phyloP scores from a whole-genome alignment of 2,797 vertebrate species.

The Danio albolineatus region DNA sequence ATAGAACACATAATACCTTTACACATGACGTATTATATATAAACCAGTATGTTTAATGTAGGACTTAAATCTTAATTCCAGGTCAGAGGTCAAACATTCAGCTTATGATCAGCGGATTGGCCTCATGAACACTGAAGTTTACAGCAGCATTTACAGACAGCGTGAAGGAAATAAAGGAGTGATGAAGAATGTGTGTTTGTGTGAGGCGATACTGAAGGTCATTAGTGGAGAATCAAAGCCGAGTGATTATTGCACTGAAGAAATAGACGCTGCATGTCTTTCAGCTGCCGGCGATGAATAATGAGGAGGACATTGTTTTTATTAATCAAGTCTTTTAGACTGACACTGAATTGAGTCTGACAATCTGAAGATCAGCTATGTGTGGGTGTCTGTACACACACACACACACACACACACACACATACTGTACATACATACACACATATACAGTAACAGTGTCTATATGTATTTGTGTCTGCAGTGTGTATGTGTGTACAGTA shows the following conservation, averaged over 20 bases:
- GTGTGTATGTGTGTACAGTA: too few relatives aligned
- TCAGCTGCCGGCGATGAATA: background rate
- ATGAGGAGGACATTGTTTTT: background rate
- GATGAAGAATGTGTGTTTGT: background rate
- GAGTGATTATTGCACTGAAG: background rate
- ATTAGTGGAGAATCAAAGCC: background rate
- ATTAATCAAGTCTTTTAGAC: background rate
- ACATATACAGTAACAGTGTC: too few relatives aligned
- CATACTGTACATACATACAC: too few relatives aligned
- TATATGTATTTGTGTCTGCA: too few relatives aligned
- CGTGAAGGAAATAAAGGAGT: background rate
- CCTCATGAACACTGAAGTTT: background rate
- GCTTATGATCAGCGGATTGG: background rate
- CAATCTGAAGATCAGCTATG: background rate
- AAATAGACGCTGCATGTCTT: background rate
- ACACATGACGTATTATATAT: too few relatives aligned
- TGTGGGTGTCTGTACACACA: too few relatives aligned
- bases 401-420: too few relatives aligned
- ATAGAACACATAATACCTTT: too few relatives aligned
- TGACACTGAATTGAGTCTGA: background rate
- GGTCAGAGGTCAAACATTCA: background rate
- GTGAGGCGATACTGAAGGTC: background rate
- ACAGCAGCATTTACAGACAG: background rate
- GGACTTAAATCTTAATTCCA: background rate
- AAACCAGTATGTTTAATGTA: too few relatives aligned